Conservation (phyloP, 2,888 invertebrate genomes). For the Eledone cirrhosa region DNA sequence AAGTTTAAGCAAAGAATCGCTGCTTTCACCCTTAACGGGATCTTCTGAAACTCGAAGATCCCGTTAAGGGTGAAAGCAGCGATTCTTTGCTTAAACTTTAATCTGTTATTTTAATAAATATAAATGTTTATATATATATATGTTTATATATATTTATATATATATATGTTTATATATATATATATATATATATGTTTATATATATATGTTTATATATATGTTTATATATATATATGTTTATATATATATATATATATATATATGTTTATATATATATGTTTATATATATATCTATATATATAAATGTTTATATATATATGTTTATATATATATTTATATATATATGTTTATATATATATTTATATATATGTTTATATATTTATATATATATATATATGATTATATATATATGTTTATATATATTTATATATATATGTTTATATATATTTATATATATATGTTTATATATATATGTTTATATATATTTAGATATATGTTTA, state of each 20-base stretch:
- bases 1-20: too few species aligned
- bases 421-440: too few species aligned
- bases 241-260: not conserved
- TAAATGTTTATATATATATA: too few species aligned
- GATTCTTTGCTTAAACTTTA: too few species aligned
- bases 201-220: not conserved
- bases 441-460: too few species aligned
- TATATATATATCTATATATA: not conserved
- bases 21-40: too few species aligned
- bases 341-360: not conserved
- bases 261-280: not conserved
- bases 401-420: not conserved
- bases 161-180: not conserved
- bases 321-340: not conserved
- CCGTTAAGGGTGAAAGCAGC: too few species aligned
- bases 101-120: too few species aligned
- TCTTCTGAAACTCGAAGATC: too few species aligned
- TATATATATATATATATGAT: not conserved
- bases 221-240: not conserved
- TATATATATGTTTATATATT: not conserved
- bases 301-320: not conserved
- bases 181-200: conserved; percentile 9
- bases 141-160: not conserved
- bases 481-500: too few species aligned
- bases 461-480: too few species aligned